A percentile compares a stretch with the other conserved stretches of the same genome.
Conservation (phyloP, 2,888 invertebrate species). For the Cantharis nigra region DNA sequence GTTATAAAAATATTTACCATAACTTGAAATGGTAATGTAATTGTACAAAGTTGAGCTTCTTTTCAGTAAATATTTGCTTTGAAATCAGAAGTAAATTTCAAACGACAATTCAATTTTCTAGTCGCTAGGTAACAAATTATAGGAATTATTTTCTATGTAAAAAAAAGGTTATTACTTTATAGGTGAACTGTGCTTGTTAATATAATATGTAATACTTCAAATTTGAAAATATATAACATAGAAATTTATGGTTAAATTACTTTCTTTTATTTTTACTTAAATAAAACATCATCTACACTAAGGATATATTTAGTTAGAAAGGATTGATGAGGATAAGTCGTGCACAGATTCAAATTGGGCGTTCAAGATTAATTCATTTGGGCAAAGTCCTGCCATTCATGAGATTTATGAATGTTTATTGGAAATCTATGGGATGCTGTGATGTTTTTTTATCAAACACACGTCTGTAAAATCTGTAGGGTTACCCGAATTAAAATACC, state of each 20-base stretch:
- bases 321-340: not conserved
- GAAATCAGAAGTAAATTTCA: not conserved
- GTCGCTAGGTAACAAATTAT: not conserved
- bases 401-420: not conserved
- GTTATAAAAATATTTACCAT: not conserved
- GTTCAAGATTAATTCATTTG: not conserved
- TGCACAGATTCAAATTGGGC: not conserved
- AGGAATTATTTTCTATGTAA: not conserved
- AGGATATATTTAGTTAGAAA: not conserved
- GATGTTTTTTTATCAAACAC: not conserved
- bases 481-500: not conserved
- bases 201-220: no score
- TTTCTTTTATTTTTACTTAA: not conserved
- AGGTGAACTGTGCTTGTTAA: not conserved
- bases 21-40: not conserved
- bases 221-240: no score
- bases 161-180: not conserved
- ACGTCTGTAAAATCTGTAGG: not conserved
- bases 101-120: not conserved
- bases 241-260: not conserved
- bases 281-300: not conserved
- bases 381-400: not conserved
- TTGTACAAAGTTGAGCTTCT: not conserved
- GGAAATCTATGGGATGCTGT: not conserved
- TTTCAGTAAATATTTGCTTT: not conserved